Evolutionary conservation across 2,888 invertebrate genomes (phyloP), one percentile per base, ranked within the genome.

Genomic region (Stenichneumon culpator): DNA sequence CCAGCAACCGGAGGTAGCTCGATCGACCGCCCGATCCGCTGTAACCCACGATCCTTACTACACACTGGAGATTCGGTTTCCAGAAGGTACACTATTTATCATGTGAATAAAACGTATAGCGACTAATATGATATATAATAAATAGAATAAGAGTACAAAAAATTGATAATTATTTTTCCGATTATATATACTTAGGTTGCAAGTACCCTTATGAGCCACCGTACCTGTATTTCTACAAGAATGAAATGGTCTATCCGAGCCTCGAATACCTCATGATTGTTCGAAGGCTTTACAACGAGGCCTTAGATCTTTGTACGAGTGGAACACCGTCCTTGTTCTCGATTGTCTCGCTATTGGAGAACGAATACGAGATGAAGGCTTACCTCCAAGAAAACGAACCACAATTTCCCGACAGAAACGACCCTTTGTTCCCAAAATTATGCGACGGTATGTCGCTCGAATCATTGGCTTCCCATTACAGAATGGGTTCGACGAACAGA

Each of bases 151-250:
- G 44, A 78, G 60, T 39, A n/a, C n/a, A 50, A 16, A 81, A 22
- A 63, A 50, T 32, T 4, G 28, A 50, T 54, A 14, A n/a, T 73
- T 84, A 78, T 78, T 87, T 86, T 81, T 77, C 19, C 1, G n/a
- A 6, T 25, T 28, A 63, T 16, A 16, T 67, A 3, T 16, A 11
- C 88, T 25, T 75, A 94, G 94, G 90, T 82, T 96, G 96, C 75
- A 95, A 95, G 70, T 98, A 97, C 93, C 97, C 97, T 0, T 96
- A 95, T 90, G 97, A 97, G 93, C 95, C 97, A 0, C 97, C 97
- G 0, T 94, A 96, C 83, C 94, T 97, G 86, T 97, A 96, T 90
- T 95, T 95, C 67, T 95, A 95, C 65, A 94, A 94, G 44, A 93
- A 92, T 83, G 94, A 96, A 77, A 95, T 97, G 87, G 65, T 77